Conservation (phyloP, 2,888 invertebrate genomes). For the Odontocolon sp. region DNA sequence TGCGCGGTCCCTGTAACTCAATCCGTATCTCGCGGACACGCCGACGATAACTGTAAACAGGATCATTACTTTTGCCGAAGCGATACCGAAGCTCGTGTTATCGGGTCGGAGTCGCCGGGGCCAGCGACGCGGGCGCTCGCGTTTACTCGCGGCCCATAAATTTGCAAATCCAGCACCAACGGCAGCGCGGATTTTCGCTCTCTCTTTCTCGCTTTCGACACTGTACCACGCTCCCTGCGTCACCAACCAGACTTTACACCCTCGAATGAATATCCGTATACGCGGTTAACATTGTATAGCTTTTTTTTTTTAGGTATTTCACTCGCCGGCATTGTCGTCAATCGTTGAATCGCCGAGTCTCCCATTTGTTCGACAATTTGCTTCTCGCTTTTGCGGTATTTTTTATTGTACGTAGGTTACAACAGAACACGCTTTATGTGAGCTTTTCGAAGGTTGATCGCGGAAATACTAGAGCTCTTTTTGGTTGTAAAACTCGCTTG, state of each 20-base stretch:
- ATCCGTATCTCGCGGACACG: conserved; percentile 70
- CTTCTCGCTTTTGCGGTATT: not conserved
- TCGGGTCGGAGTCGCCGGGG: conserved; percentile 63
- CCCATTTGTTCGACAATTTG: conserved; percentile 34
- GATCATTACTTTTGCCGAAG: conserved; percentile 72
- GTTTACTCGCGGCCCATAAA: conserved; percentile 65
- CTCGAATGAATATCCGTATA: conserved; percentile 36
- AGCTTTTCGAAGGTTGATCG: not conserved
- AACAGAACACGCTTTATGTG: not conserved
- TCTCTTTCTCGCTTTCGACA: conserved; percentile 1
- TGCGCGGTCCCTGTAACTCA: conserved; percentile 70
- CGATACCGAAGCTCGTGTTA: conserved; percentile 67
- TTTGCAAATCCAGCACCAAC: conserved; percentile 56
- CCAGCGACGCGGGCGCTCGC: conserved; percentile 52
- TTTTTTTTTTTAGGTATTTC: conserved; percentile 44
- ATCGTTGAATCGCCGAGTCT: conserved; percentile 12
- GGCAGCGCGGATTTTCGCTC: conserved; percentile 45
- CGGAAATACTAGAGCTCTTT: not conserved
- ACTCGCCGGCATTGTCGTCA: conserved; percentile 41
- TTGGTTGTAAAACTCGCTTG: not conserved
- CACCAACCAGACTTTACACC: conserved; percentile 38
- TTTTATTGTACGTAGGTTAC: not conserved
- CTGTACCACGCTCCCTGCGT: conserved; percentile 11
- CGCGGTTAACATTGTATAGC: conserved; percentile 28
- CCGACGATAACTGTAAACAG: conserved; percentile 72